Evolutionary conservation across 2,797 vertebrate species (phyloP).

Genomic region (Liasis olivaceus): DNA sequence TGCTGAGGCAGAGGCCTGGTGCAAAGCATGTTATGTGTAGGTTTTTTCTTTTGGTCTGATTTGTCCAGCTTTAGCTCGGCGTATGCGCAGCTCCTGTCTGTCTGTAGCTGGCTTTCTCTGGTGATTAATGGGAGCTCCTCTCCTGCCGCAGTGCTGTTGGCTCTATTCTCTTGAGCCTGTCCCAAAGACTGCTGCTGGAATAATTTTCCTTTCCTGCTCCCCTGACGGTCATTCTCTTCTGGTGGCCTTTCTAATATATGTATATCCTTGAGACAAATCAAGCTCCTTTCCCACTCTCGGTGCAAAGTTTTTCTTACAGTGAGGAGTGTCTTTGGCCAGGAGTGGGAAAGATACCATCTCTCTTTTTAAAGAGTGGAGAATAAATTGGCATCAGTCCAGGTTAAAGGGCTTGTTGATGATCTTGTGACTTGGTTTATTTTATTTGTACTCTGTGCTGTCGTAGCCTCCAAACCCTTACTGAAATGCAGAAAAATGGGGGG

Average conservation of each 20-base stretch:
- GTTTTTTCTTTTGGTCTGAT: not conserved
- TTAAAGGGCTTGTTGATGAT: not conserved
- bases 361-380: not conserved
- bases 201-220: constrained; percentile 26
- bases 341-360: constrained; percentile 12
- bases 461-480: not conserved
- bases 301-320: constrained; percentile 7
- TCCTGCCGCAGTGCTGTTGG: constrained; percentile 19
- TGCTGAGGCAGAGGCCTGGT: not conserved
- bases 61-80: not conserved
- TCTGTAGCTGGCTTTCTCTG: not conserved
- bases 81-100: not conserved
- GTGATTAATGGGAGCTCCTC: constrained; percentile 21
- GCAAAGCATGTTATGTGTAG: not conserved
- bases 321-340: constrained; percentile 5
- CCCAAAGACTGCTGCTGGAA: not conserved
- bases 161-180: constrained; percentile 21
- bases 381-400: not conserved
- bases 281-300: not conserved
- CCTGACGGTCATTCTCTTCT: constrained; percentile 24
- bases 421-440: not conserved
- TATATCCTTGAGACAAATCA: not conserved
- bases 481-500: not conserved
- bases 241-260: not conserved
- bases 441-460: not conserved